Evolutionary conservation across 2,113 vertebrate species (phyloP).

Genomic region (Colius striatus): DNA sequence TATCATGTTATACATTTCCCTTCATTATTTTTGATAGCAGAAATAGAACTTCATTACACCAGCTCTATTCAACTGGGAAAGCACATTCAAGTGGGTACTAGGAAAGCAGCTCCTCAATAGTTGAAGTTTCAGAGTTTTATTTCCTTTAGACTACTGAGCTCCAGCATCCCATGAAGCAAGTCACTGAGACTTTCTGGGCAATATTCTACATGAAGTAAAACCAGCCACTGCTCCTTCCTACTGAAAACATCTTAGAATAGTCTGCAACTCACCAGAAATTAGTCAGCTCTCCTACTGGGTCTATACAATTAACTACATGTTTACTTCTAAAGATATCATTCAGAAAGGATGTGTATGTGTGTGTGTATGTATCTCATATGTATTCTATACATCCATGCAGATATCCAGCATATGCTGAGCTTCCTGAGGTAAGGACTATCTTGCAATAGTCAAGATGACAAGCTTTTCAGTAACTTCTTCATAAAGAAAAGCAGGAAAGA

Average conservation of each 20-base stretch:
- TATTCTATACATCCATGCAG: too few relatives aligned
- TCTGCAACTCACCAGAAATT: background rate
- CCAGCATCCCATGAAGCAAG: background rate
- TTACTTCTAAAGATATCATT: background rate
- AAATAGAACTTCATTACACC: background rate
- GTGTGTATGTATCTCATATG: rapidly evolving
- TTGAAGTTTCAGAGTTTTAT: background rate
- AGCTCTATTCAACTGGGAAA: background rate
- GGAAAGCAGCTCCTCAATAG: background rate
- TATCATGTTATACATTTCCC: background rate
- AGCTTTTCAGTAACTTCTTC: background rate
- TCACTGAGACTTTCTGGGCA: background rate
- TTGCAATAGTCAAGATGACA: background rate
- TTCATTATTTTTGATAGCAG: background rate
- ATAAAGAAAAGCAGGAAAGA: background rate
- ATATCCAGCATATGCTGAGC: background rate
- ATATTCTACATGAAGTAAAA: background rate
- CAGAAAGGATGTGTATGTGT: background rate
- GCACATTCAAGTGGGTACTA: background rate
- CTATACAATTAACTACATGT: rapidly evolving
- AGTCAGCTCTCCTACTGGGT: background rate
- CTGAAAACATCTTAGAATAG: background rate
- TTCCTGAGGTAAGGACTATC: background rate
- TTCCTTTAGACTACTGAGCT: background rate
- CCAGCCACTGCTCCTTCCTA: background rate